These are phyloP conservation scores for Sibirionetta formosa DNA, from an alignment of 2,797 vertebrate genomes.

Conservation along the genomic window DNA sequence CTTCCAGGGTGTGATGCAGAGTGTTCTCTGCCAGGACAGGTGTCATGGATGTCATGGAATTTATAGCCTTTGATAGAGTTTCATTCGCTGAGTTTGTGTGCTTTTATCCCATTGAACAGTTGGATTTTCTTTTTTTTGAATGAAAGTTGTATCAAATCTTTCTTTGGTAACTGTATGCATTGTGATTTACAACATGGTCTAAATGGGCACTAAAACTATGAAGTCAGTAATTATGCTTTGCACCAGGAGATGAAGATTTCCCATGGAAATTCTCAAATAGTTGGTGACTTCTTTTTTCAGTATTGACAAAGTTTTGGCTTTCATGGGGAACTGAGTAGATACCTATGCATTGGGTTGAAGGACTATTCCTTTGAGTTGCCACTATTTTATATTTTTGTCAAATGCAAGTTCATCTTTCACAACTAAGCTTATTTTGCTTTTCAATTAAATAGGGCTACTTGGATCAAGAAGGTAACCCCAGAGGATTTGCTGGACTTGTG, in stretches of 20 bases:
- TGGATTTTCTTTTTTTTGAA: background rate
- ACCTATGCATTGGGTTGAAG: background rate
- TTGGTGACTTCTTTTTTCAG: background rate
- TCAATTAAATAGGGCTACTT: constrained; percentile 62
- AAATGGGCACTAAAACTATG: background rate
- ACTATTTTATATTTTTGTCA: background rate
- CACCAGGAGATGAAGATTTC: background rate
- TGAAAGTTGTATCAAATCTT: background rate
- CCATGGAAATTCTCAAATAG: background rate
- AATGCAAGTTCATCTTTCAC: background rate
- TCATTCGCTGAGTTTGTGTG: background rate
- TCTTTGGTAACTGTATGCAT: background rate
- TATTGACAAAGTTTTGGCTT: background rate
- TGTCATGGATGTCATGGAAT: background rate
- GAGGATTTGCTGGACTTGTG: constrained; percentile 73
- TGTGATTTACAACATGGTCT: background rate
- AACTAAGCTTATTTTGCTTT: background rate
- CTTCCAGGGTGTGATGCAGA: background rate
- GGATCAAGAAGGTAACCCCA: constrained; percentile 58
- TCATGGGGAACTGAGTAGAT: background rate
- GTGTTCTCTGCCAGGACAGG: background rate
- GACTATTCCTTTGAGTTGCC: background rate
- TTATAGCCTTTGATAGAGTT: background rate
- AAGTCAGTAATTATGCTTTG: background rate
- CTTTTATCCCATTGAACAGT: background rate